Conservation (phyloP, 2,797 vertebrate genomes). For the Gorsachius magnificus region DNA sequence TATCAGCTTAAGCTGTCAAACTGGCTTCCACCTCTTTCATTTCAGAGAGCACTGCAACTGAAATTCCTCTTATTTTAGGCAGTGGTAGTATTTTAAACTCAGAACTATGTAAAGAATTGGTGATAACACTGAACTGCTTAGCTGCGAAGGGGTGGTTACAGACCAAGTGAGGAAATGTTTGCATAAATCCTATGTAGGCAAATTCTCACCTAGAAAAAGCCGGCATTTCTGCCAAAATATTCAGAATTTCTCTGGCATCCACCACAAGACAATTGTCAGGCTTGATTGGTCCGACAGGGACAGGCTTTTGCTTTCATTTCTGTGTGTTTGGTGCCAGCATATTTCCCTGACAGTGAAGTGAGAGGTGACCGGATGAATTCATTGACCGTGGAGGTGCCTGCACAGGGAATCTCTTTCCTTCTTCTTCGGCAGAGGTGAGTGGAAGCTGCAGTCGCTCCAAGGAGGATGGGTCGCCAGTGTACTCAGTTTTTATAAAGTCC, state of each 20-base stretch:
- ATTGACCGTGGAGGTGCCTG: not conserved
- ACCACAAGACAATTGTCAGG: conserved; percentile 36
- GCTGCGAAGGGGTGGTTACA: conserved; percentile 48
- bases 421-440: conserved; percentile 29
- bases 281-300: not conserved
- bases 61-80: conserved; percentile 55
- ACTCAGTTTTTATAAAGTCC: not conserved
- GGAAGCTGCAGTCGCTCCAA: not conserved
- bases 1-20: conserved; percentile 30
- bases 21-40: conserved; percentile 37
- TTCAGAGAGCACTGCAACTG: conserved; percentile 7
- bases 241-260: conserved; percentile 44
- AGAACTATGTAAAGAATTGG: conserved; percentile 40
- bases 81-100: conserved; percentile 50
- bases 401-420: not conserved
- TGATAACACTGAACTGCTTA: not conserved
- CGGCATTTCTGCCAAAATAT: conserved; percentile 32
- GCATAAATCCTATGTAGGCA: conserved; percentile 61
- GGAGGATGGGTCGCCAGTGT: not conserved
- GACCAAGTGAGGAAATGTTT: conserved; percentile 56
- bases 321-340: not conserved
- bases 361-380: not conserved
- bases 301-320: conserved; percentile 24
- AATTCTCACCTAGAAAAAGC: conserved; percentile 62
- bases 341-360: not conserved